Conservation (phyloP, 2,797 vertebrate species). For the Coendou prehensilis region DNA sequence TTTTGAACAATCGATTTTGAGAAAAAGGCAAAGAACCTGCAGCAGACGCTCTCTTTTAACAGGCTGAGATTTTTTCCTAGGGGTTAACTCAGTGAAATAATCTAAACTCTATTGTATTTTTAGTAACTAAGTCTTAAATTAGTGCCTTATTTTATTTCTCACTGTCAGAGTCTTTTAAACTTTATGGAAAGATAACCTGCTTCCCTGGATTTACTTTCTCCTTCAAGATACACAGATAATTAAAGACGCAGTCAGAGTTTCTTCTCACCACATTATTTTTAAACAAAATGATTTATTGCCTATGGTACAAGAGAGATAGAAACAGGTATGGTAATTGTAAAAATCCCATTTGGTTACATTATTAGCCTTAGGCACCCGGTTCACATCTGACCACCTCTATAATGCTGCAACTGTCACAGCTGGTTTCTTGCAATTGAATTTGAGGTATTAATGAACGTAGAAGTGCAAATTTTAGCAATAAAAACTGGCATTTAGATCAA, state of each 20-base stretch:
- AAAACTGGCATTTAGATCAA: background rate
- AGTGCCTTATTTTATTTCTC: slow-evolving; percentile 31
- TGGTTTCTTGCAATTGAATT: background rate
- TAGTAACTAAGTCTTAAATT: background rate
- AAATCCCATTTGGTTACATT: background rate
- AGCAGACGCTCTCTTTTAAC: background rate
- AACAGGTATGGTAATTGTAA: background rate
- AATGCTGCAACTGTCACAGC: background rate
- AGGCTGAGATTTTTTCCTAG: background rate
- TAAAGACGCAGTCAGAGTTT: background rate
- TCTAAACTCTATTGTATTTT: background rate
- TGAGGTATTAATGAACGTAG: background rate
- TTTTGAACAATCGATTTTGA: slow-evolving; percentile 11
- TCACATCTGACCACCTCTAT: background rate
- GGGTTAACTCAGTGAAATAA: background rate
- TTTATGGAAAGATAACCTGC: background rate
- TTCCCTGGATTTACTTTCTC: background rate
- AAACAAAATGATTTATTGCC: background rate
- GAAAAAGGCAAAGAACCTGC: background rate
- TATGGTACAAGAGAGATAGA: background rate
- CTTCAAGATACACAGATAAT: background rate
- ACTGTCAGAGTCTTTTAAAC: background rate
- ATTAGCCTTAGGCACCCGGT: background rate
- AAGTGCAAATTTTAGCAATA: background rate
- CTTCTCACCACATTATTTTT: background rate